Percentiles rank a stretch among this genome's conserved stretches.
These are phyloP conservation scores for Tridacna gigas DNA, from an alignment of 2,888 invertebrate species.

Conservation along the genomic window DNA sequence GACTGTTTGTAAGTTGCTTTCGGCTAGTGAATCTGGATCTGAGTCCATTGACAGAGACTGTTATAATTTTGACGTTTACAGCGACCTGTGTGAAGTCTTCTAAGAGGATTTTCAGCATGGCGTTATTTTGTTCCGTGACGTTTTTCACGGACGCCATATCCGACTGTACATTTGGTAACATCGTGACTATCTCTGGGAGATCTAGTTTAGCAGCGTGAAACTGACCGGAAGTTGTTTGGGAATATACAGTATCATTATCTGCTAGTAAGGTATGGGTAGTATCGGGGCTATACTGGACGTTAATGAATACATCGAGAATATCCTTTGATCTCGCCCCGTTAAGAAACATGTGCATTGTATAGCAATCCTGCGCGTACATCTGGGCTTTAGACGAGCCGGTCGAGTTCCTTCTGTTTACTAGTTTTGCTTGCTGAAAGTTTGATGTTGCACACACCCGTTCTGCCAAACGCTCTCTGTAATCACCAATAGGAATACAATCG, in stretches of 20 bases:
- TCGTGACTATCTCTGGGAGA: not conserved
- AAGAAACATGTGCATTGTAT: no score
- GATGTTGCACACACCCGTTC: no score
- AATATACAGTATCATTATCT: no score
- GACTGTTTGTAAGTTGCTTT: not conserved
- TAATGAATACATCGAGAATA: not conserved
- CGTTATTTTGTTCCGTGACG: not conserved
- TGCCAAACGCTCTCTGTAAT: no score
- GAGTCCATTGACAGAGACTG: not conserved
- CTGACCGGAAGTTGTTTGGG: not conserved
- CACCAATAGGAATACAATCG: not conserved
- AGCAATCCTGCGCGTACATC: not conserved
- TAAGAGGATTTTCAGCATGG: not conserved
- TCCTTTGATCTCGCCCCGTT: not conserved
- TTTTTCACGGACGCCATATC: not conserved
- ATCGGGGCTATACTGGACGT: not conserved
- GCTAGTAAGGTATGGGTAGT: not conserved
- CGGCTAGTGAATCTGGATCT: not conserved
- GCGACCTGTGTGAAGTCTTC: not conserved
- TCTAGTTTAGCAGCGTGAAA: no score
- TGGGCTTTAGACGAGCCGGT: not conserved
- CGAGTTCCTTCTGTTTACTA: not conserved
- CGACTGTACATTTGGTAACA: not conserved
- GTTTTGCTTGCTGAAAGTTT: no score
- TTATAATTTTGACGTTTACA: not conserved